phyloP scores from a whole-genome alignment of 2,797 vertebrate genomes.

The Luscinia megarhynchos region DNA sequence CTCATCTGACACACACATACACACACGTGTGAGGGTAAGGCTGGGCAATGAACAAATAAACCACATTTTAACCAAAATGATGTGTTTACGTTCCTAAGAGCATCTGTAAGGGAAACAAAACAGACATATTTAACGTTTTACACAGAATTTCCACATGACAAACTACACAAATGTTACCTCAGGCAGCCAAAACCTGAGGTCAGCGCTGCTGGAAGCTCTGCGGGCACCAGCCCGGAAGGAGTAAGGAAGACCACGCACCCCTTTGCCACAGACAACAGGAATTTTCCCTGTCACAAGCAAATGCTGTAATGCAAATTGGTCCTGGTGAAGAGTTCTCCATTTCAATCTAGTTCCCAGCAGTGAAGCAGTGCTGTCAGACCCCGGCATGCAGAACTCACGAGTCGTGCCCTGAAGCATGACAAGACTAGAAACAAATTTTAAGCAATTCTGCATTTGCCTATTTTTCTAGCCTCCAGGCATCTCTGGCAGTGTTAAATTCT shows the following conservation, averaged over 20 bases:
- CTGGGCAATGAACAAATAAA: constrained; percentile 31
- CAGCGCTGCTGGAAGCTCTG: neutral
- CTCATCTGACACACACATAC: neutral
- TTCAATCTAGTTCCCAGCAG: neutral
- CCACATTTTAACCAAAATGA: constrained; percentile 61
- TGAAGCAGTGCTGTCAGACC: neutral
- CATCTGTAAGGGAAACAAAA: constrained; percentile 64
- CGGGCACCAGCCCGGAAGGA: neutral
- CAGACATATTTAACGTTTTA: constrained; percentile 46
- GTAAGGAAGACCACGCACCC: neutral
- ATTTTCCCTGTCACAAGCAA: neutral
- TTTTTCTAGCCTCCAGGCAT: neutral
- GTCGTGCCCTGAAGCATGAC: neutral
- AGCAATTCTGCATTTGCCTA: neutral
- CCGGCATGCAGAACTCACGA: neutral
- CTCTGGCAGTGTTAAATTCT: neutral
- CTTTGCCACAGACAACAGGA: neutral
- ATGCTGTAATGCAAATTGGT: neutral
- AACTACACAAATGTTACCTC: constrained; percentile 23
- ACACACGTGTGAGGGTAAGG: neutral
- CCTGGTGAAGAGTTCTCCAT: neutral
- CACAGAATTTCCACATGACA: constrained; percentile 48
- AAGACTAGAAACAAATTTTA: neutral
- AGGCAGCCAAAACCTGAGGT: neutral
- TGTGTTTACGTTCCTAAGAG: constrained; percentile 67